phyloP scores from a whole-genome alignment of 2,888 invertebrate genomes.

The Eudemis profundana region DNA sequence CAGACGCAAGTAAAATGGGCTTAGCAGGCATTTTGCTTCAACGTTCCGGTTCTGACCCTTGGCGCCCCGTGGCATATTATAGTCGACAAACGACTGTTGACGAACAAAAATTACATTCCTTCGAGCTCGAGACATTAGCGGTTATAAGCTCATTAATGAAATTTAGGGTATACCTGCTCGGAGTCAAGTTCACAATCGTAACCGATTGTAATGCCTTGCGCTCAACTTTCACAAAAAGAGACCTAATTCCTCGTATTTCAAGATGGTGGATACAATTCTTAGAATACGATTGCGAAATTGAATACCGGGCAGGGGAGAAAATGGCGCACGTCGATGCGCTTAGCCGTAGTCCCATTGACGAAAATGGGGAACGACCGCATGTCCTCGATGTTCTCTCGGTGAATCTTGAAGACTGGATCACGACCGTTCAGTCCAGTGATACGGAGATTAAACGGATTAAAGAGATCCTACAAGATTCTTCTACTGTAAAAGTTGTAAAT shows the following conservation, averaged over 20 bases:
- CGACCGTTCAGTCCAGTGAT: conserved; percentile 37
- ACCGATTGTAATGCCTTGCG: not conserved
- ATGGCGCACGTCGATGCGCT: not conserved
- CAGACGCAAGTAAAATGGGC: not conserved
- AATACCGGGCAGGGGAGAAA: conserved; percentile 12
- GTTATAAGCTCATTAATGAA: not conserved
- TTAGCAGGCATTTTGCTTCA: not conserved
- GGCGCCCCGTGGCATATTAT: not conserved
- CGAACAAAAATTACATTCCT: not conserved
- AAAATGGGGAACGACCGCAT: not conserved
- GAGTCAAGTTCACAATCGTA: not conserved
- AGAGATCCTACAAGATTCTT: not conserved
- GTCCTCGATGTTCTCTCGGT: not conserved
- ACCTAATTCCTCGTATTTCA: not conserved
- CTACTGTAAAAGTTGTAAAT: not conserved
- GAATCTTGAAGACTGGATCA: not conserved
- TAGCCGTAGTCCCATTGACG: not conserved
- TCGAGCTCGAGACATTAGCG: not conserved
- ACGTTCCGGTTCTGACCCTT: not conserved
- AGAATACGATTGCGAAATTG: conserved; percentile 10
- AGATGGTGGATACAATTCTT: conserved; percentile 11
- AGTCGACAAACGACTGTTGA: not conserved
- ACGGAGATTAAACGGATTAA: conserved; percentile 16
- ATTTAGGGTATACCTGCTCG: not conserved
- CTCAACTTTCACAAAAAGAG: not conserved